Conservation (phyloP, 1,140 invertebrate species). For the Lutraria rhynchaena region DNA sequence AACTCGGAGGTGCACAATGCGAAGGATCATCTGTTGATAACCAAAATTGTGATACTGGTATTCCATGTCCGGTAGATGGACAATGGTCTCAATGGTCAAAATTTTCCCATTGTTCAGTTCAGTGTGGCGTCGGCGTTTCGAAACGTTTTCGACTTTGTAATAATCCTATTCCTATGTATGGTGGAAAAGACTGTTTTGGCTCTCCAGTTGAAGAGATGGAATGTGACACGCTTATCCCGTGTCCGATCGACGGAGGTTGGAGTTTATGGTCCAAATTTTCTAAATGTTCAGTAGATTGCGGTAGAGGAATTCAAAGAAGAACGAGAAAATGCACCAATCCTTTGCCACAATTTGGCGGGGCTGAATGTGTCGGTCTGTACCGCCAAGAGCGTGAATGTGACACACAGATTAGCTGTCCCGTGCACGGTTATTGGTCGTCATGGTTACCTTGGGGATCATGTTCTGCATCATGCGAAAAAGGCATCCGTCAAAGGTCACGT, state of each 20-base stretch:
- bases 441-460: slow-evolving; percentile 77
- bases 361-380: slow-evolving; percentile 64
- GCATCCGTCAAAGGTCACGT: slow-evolving; percentile 62
- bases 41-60: slow-evolving; percentile 36
- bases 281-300: slow-evolving; percentile 72
- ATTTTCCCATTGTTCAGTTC: slow-evolving; percentile 16
- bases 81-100: slow-evolving; percentile 49
- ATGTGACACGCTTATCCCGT: slow-evolving; percentile 36
- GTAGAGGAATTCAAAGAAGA: slow-evolving; percentile 68
- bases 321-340: slow-evolving; percentile 72
- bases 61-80: slow-evolving; percentile 45
- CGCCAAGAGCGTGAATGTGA: slow-evolving; percentile 65
- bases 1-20: slow-evolving; percentile 25
- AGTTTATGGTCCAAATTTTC: slow-evolving; percentile 73
- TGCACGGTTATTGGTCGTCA: slow-evolving; percentile 74
- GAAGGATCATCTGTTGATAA: slow-evolving; percentile 24
- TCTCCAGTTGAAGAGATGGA: slow-evolving; percentile 22
- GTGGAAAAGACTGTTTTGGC: slow-evolving; percentile 47
- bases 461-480: slow-evolving; percentile 71
- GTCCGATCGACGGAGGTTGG: slow-evolving; percentile 73
- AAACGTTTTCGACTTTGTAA: slow-evolving; percentile 38
- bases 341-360: slow-evolving; percentile 69
- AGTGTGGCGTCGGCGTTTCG: slow-evolving; percentile 33
- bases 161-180: slow-evolving; percentile 42
- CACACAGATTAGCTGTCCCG: slow-evolving; percentile 36